Evolutionary conservation across 2,888 invertebrate species (phyloP), one percentile per base, ranked within the genome.

Genomic region (Podabrus alpinus): DNA sequence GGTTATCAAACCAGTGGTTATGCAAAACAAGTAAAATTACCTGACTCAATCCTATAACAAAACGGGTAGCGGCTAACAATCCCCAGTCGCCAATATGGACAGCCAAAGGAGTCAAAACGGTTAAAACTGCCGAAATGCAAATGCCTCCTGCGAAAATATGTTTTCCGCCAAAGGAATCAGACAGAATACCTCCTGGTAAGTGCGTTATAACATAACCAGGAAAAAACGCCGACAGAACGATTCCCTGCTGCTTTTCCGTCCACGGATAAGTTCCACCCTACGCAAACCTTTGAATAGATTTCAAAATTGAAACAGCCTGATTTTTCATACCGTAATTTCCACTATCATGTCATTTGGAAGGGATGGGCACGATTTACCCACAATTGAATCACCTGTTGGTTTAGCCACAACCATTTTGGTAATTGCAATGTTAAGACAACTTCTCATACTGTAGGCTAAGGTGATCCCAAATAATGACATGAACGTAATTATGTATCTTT

Each of bases 181-280:
- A 92, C 59, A 95, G 83, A 70, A 92, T 88, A 73, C 94, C 95
- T 67, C 94, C 95, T 0, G 95, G 95, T 13, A 95, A 85, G 83
- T 95, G 95, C 0, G 94, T 94, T 0, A 94, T 72, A 1, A 95
- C 92, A 87, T 95, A 95, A 3, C 95, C 95, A 88, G 94, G 94
- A 87, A 94, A 95, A 86, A 96, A 95, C 0, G 94, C 91, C 25
- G 93, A 92, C 2, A 95, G 88, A 60, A 95, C 93, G 61, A 93
- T 86, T 0, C 94, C 94, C 87, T 94, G 93, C 3, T 91, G 89
- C 74, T 90, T 87, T 84, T 92, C 91, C 62, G 89, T 89, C 94
- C 94, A 94, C 19, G 92, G 89, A 83, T 89, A 74, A 29, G 67
- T 69, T 17, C 59, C 29, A 25, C 69, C 74, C 68, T 71, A 45